Evolutionary conservation across 2,113 vertebrate genomes (phyloP), one percentile per base, ranked within the genome.

Genomic region (Marmota flaviventris): DNA sequence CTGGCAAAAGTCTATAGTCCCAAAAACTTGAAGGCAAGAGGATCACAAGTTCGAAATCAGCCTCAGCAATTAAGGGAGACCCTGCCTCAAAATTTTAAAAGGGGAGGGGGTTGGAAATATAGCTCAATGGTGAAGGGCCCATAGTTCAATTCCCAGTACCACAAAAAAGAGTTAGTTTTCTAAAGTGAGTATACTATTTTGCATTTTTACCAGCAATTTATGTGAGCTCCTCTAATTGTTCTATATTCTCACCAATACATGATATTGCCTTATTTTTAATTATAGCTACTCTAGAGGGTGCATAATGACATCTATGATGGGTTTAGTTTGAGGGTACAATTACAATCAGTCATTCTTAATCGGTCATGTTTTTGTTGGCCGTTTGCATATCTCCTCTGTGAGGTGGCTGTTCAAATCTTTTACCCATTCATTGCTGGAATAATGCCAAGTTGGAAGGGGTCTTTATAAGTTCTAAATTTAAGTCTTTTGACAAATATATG

Each of bases 311-410:
- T 45, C 77, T 83, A 67, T 51, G n/a, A 17, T 63, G 24, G 32
- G 7, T 94, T 91, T 77, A 48, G 85, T 86, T 95, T 90, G 7
- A 27, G 78, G 75, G 75, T 91, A 73, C 25, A 45, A 58, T 90
- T 84, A 32, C 76, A 87, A 32, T 39, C 77, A 56, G n/a, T 76
- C 61, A 85, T 81, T 6, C 4, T 84, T 39, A 82, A 95, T 53
- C 51, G 17, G 32, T 48, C 45, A 48, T 67, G 51, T 77, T 32
- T 86, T 82, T 81, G 3, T 90, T 95, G 32, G 72, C 5, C 25
- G 70, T 56, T 84, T 63, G 13, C 45, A 14, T 75, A 72, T 96
- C 53, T 95, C 92, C 39, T 90, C 61, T 72, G 65, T 51, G 24
- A 85, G 20, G 3, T 48, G 1, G 48, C 45, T 83, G 10, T 78